These are phyloP conservation scores for Coptodon bakossiorum DNA, from an alignment of 2,113 vertebrate species.

Conservation along the genomic window DNA sequence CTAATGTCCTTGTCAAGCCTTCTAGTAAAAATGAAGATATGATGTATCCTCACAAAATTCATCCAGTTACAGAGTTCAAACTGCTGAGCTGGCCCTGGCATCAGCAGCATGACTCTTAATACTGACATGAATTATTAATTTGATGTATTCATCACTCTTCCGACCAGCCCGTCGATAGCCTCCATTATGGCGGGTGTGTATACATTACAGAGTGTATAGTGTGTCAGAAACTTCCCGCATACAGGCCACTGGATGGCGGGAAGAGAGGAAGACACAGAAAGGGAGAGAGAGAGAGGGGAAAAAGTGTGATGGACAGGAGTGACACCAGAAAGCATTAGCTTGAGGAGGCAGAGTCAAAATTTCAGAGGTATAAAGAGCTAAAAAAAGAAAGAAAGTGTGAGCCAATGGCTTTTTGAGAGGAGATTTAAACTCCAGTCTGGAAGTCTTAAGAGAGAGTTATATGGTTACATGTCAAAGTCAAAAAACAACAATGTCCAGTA, in stretches of 20 bases:
- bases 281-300: neutral
- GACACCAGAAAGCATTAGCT: conserved; percentile 20
- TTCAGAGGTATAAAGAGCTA: neutral
- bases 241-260: conserved; percentile 40
- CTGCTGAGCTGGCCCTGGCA: conserved; percentile 23
- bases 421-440: neutral
- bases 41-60: neutral
- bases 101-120: conserved; percentile 33
- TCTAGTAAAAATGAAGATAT: neutral
- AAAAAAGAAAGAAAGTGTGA: neutral
- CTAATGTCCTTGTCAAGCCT: neutral
- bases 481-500: neutral
- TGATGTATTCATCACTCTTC: conserved; percentile 54
- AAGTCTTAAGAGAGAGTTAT: neutral
- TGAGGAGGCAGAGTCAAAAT: neutral
- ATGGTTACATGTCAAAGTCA: neutral
- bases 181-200: conserved; percentile 61
- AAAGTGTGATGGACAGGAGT: conserved; percentile 22
- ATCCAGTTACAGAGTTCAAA: neutral
- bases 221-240: conserved; percentile 70
- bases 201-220: conserved; percentile 73
- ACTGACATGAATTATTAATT: conserved; percentile 68
- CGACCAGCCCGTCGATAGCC: conserved; percentile 59
- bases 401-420: neutral
- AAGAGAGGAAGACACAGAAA: conserved; percentile 28